Evolutionary conservation across 1,140 invertebrate genomes (phyloP).

Genomic region (Pteromalus puparum): DNA sequence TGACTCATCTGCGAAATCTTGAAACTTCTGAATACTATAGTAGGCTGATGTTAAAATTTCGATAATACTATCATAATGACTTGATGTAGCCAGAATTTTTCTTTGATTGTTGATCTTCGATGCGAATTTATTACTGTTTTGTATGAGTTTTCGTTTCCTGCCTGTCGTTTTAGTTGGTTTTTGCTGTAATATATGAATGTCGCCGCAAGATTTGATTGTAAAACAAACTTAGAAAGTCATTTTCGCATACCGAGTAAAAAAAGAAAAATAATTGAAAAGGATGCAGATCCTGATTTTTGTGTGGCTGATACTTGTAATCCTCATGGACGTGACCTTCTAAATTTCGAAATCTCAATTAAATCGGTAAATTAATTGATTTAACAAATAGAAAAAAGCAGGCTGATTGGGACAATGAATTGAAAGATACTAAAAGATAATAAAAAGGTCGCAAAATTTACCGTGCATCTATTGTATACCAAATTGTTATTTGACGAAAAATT

Average conservation of each 20-base stretch:
- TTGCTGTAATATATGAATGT: neutral
- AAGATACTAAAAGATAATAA: neutral
- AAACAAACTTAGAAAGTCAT: too few species aligned
- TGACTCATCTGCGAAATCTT: neutral
- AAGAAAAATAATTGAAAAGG: too few species aligned
- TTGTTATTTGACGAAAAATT: neutral
- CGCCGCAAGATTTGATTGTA: neutral
- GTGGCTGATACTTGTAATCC: too few species aligned
- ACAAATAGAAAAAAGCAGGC: too few species aligned
- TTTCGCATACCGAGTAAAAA: too few species aligned
- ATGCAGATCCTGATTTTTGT: too few species aligned
- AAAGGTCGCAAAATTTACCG: neutral
- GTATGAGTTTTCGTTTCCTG: neutral
- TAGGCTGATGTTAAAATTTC: neutral
- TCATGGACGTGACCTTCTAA: too few species aligned
- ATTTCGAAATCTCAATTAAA: too few species aligned
- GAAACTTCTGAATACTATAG: neutral
- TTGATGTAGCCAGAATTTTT: too few species aligned
- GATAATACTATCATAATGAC: too few species aligned
- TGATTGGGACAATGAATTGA: neutral
- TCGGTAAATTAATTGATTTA: too few species aligned
- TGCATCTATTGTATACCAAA: neutral
- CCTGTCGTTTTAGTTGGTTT: neutral
- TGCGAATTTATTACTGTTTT: neutral
- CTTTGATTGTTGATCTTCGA: neutral